Evolutionary conservation across 2,113 vertebrate species (phyloP).

Genomic region (Brachionichthys hirsutus): DNA sequence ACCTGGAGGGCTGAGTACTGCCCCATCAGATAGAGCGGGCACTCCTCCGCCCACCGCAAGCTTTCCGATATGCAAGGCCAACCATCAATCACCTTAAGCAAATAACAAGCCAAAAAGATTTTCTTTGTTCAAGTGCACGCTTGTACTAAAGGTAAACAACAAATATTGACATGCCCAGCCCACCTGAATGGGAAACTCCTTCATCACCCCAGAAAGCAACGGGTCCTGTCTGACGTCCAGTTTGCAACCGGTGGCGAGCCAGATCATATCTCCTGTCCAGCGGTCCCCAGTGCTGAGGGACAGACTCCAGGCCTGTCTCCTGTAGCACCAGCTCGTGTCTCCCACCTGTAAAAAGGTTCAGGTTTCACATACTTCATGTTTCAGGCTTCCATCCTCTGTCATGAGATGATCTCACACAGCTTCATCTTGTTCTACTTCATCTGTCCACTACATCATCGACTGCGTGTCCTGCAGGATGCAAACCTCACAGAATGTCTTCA

Average conservation of each 20-base stretch:
- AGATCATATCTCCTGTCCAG: constrained; percentile 77
- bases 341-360: constrained; percentile 59
- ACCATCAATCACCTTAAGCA: constrained; percentile 73
- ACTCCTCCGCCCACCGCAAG: constrained; percentile 71
- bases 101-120: background rate
- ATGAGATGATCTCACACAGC: background rate
- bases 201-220: constrained; percentile 71
- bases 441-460: too few species aligned
- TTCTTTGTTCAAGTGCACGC: background rate
- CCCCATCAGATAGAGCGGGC: constrained; percentile 80
- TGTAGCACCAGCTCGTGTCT: constrained; percentile 77
- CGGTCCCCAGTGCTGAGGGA: constrained; percentile 58
- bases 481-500: constrained; percentile 78
- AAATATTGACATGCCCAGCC: background rate
- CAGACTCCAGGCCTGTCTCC: constrained; percentile 68
- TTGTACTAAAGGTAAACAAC: background rate
- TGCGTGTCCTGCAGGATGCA: too few species aligned
- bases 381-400: background rate
- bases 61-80: constrained; percentile 76
- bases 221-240: constrained; percentile 76
- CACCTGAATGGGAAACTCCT: constrained; percentile 76
- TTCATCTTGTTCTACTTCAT: background rate
- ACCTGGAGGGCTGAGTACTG: constrained; percentile 80
- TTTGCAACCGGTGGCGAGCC: constrained; percentile 80
- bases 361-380: background rate